Evolutionary conservation across 2,113 vertebrate genomes (phyloP), one percentile per base, ranked within the genome.

Genomic region (Ahaetulla prasina): DNA sequence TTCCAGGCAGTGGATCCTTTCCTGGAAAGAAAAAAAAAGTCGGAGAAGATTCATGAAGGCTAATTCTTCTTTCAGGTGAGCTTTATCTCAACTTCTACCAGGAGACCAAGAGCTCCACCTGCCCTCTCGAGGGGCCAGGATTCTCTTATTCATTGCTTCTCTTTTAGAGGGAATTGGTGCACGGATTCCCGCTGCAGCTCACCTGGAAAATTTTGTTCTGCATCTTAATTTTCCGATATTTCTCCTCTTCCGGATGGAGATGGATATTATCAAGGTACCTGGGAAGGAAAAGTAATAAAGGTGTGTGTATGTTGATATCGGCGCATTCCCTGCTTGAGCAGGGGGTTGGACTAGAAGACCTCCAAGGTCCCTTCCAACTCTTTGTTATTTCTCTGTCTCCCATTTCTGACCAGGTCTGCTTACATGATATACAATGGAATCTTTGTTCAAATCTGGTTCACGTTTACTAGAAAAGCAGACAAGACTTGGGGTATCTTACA

Each of bases 161-260:
- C 11, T 39, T 57, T 9, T 25, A 55, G 54, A 57, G 39, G 2
- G 35, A 86, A 25, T 5, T 8, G 8, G 23, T 0, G 0, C 35
- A 22, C 1, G 6, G 5, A 52, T 6, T 27, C 22, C 52, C 35
- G 4, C 3, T 6, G 14, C 20, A 22, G 6, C 95, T 94, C 93
- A 99, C 99, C 99, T 99, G 99, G 89, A 99, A 99, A 90, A 99
- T 98, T 94, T 98, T 99, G 97, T 99, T 99, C 95, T 98, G 98
- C 89, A 99, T 92, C 97, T 98, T 99, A 96, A 99, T 99, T 96
- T 98, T 99, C 91, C 92, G 97, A 95, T 99, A 99, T 92, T 99
- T 99, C 95, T 99, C 99, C 90, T 99, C 99, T 92, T 98, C 97
- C 0, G 99, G 99, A 87, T 99, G 98, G 94, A 98, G 98, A 89